phyloP scores from a whole-genome alignment of 2,888 invertebrate genomes.

The Sisyra terminalis region DNA sequence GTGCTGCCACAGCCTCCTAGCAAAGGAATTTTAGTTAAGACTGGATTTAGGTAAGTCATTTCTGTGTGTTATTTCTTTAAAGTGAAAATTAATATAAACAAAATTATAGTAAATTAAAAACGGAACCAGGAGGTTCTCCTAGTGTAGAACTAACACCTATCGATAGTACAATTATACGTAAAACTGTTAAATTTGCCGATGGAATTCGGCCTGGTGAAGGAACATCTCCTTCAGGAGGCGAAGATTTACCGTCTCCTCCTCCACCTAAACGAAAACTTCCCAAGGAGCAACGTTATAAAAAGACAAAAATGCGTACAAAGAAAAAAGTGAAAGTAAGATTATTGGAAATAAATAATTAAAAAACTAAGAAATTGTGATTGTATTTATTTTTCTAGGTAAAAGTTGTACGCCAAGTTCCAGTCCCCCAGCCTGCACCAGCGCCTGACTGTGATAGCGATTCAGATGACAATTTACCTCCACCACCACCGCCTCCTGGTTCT shows the following conservation, averaged over 20 bases:
- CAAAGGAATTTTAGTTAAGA: slow-evolving; percentile 37
- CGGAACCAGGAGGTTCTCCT: slow-evolving; percentile 10
- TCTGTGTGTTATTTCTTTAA: too few relatives aligned
- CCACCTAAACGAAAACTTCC: slow-evolving; percentile 30
- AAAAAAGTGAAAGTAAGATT: slow-evolving; percentile 31
- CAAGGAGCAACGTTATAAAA: slow-evolving; percentile 32
- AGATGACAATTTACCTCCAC: slow-evolving; percentile 35
- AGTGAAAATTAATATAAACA: not conserved
- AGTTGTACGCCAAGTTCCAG: slow-evolving; percentile 23
- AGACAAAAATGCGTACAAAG: slow-evolving; percentile 31
- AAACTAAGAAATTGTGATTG: slow-evolving; percentile 1
- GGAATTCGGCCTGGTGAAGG: slow-evolving; percentile 41
- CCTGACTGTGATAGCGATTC: slow-evolving; percentile 31
- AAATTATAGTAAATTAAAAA: slow-evolving; percentile 9
- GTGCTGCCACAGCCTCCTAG: slow-evolving; percentile 28
- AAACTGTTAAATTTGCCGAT: slow-evolving; percentile 42
- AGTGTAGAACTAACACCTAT: slow-evolving; percentile 6
- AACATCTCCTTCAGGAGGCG: slow-evolving; percentile 37
- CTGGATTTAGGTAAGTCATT: slow-evolving; percentile 29
- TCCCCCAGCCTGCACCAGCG: slow-evolving; percentile 17
- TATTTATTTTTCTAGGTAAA: slow-evolving; percentile 24
- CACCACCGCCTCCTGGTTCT: slow-evolving; percentile 41
- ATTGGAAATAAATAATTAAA: not conserved
- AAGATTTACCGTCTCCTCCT: slow-evolving; percentile 42
- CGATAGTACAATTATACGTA: slow-evolving; percentile 16